Conservation (phyloP, 2,888 invertebrate genomes). For the Mimumesa dahlbomi region DNA sequence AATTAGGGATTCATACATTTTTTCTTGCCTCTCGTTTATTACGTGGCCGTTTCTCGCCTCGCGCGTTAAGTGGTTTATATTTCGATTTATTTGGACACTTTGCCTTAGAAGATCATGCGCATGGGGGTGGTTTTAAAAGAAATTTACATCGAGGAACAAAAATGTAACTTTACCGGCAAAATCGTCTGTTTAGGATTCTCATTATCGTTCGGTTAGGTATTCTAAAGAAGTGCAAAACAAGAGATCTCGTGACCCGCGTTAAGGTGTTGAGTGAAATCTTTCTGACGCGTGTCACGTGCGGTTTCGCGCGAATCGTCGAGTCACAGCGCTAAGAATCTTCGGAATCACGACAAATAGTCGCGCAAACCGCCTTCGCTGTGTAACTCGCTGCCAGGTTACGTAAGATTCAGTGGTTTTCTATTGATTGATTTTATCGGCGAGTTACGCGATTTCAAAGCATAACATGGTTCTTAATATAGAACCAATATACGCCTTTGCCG, state of each 20-base stretch:
- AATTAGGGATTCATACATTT: constrained; percentile 44
- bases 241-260: too few relatives aligned
- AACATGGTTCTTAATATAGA: constrained; percentile 28
- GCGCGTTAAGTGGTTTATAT: too few relatives aligned
- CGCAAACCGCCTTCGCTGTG: constrained; percentile 2
- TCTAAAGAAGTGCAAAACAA: too few relatives aligned
- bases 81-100: too few relatives aligned
- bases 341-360: constrained; percentile 44
- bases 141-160: too few relatives aligned
- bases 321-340: constrained; percentile 51
- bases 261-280: constrained; percentile 46
- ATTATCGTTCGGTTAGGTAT: too few relatives aligned
- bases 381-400: constrained; percentile 33
- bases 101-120: too few relatives aligned
- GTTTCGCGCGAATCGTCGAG: constrained; percentile 35
- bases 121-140: too few relatives aligned
- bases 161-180: too few relatives aligned
- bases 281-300: constrained; percentile 56
- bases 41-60: background rate
- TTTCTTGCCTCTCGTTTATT: constrained; percentile 29
- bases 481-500: too few relatives aligned
- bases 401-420: constrained; percentile 50
- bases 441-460: constrained; percentile 25
- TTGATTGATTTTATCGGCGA: constrained; percentile 53
- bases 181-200: too few relatives aligned